phyloP scores from a whole-genome alignment of 2,113 vertebrate species.

The Trogon surrucura region DNA sequence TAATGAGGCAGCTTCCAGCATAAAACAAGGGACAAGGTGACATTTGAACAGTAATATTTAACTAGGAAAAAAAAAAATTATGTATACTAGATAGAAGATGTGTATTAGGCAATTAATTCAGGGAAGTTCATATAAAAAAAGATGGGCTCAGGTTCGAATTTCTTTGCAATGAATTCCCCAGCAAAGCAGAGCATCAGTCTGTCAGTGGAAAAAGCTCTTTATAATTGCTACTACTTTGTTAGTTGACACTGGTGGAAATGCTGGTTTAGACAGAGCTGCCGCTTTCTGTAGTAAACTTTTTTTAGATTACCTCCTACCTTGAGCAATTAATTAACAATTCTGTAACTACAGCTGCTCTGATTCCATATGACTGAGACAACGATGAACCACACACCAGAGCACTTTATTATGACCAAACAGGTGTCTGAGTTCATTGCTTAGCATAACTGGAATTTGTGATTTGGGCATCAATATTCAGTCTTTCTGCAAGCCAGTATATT shows the following conservation, averaged over 20 bases:
- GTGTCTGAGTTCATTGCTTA: neutral
- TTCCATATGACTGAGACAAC: neutral
- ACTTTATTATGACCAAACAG: neutral
- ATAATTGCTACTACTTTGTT: neutral
- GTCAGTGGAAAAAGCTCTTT: fast-evolving
- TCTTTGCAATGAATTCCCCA: neutral
- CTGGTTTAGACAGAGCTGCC: neutral
- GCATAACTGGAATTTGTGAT: neutral
- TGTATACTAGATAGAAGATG: neutral
- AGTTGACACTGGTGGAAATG: neutral
- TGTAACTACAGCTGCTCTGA: neutral
- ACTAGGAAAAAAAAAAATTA: neutral
- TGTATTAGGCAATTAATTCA: neutral
- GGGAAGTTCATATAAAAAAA: neutral
- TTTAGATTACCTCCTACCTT: neutral
- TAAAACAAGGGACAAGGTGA: neutral
- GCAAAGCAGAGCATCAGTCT: neutral
- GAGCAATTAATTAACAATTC: neutral
- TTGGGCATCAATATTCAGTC: neutral
- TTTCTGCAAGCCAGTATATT: neutral
- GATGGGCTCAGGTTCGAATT: neutral
- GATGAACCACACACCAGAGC: neutral
- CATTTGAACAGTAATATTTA: neutral
- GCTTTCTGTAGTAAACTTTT: neutral
- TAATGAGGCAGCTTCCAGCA: neutral